phyloP scores from a whole-genome alignment of 2,888 invertebrate genomes.

The Leptinotarsa rubiginosa region DNA sequence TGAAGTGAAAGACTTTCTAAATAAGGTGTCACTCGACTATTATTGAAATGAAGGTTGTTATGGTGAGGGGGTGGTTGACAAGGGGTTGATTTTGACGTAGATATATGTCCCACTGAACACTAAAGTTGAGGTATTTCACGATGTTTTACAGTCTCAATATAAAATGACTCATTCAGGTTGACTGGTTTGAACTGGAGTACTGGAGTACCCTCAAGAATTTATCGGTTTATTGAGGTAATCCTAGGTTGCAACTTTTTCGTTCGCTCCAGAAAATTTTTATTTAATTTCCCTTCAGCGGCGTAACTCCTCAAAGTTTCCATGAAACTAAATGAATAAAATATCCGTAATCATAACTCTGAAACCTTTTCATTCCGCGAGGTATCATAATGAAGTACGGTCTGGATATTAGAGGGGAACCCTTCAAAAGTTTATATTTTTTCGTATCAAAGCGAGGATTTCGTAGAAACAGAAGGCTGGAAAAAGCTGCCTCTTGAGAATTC shows the following conservation, averaged over 20 bases:
- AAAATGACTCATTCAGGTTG: too few relatives aligned
- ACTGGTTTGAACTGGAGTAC: too few relatives aligned
- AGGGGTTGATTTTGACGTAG: too few relatives aligned
- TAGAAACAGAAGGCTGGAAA: conserved; percentile 10
- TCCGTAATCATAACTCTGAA: conserved; percentile 3
- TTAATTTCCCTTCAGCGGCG: neutral
- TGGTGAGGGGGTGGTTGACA: too few relatives aligned
- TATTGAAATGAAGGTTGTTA: too few relatives aligned
- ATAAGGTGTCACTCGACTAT: too few relatives aligned
- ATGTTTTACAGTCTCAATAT: too few relatives aligned
- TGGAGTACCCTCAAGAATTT: too few relatives aligned
- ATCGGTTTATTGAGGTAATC: neutral
- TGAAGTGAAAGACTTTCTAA: too few relatives aligned
- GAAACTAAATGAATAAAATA: conserved; percentile 3
- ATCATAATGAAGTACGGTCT: conserved; percentile 11
- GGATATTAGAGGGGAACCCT: neutral
- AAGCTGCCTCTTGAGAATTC: conserved; percentile 8
- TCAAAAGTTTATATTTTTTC: conserved; percentile 12
- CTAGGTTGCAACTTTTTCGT: neutral
- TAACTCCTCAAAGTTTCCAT: neutral
- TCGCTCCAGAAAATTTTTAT: neutral
- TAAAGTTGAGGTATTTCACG: too few relatives aligned
- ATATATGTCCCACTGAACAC: too few relatives aligned
- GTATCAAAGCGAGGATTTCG: neutral
- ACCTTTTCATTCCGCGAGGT: conserved; percentile 9